Conservation (phyloP, 2,797 vertebrate species). For the Cryptoprocta ferox region DNA sequence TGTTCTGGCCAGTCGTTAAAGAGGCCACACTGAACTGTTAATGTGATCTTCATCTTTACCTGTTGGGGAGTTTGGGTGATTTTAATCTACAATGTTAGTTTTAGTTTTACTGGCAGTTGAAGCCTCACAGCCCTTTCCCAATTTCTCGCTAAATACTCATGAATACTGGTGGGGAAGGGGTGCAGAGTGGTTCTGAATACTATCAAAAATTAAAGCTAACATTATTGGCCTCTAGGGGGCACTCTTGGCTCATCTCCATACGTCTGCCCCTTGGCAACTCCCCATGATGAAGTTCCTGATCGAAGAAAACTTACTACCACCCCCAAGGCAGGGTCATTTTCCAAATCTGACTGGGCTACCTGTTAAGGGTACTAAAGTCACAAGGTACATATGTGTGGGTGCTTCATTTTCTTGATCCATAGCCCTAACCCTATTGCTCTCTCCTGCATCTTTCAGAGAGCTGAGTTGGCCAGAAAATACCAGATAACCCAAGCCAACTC, state of each 20-base stretch:
- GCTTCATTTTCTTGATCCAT: not conserved
- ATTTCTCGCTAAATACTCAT: not conserved
- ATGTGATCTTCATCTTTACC: not conserved
- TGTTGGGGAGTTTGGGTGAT: not conserved
- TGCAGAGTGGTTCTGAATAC: not conserved
- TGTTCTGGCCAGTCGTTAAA: not conserved
- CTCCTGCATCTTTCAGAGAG: not conserved
- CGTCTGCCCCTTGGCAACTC: not conserved
- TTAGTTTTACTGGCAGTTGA: not conserved
- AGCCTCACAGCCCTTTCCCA: not conserved
- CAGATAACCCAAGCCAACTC: not conserved
- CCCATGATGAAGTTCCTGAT: not conserved
- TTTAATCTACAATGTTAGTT: not conserved
- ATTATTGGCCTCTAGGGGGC: not conserved
- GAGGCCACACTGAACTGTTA: not conserved
- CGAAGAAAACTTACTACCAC: not conserved
- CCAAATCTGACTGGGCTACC: not conserved
- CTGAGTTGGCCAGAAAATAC: not conserved
- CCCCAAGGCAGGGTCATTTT: not conserved
- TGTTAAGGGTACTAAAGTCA: not conserved
- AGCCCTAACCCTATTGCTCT: not conserved
- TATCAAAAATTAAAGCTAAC: not conserved
- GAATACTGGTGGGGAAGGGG: not conserved
- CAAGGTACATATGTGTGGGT: not conserved
- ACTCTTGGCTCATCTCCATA: not conserved